Base-by-base conservation (phyloP, 2,888 invertebrate species). In the Pseudoips prasinana region DNA sequence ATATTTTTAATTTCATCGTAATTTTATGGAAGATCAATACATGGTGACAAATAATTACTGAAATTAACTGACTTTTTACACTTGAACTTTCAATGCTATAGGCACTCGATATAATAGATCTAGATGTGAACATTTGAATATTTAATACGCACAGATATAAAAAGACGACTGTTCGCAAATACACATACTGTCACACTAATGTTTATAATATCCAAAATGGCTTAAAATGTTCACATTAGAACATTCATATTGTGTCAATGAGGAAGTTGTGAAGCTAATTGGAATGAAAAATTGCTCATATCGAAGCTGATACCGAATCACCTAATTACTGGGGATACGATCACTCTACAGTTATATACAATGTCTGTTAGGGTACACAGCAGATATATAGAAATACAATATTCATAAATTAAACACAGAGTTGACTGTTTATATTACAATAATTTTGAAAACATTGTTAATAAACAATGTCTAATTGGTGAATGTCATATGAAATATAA, bases 11-110 rank as follows among this genome's bases (percentile, higher is more conserved):
- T 88, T 87, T 87, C 86, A 85, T 86, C 86, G 83, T 88, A 88
- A 86, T 85, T 84, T 87, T 88, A 88, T 88, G 88, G 88, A 88
- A 87, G 88, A 88, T 87, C 88, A 85, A 87, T 88, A 88, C 86
- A 88, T 84, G 84, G 81, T 88, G 88, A 87, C 83, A 84, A 84
- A 82, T 80, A 73, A 84, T 84, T 85, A 83, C 73, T 79, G 83
- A 86, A 86, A 84, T 81, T 69, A 82, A 82, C 82, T 78, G 86
- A 85, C 80, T 86, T 86, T 87, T 79, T 86, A 88, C 87, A 88
- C 70, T 85, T 84, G 79, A 86, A 84, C 73, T 72, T 73, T 82
- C 85, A 86, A 84, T 84, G 83, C 87, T 87, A 86, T 87, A 88
- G 88, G 88, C 88, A 88, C 87, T 88, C 88, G 74, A 83, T 87